phyloP scores from a whole-genome alignment of 2,797 vertebrate genomes.

The Alouatta caraya region DNA sequence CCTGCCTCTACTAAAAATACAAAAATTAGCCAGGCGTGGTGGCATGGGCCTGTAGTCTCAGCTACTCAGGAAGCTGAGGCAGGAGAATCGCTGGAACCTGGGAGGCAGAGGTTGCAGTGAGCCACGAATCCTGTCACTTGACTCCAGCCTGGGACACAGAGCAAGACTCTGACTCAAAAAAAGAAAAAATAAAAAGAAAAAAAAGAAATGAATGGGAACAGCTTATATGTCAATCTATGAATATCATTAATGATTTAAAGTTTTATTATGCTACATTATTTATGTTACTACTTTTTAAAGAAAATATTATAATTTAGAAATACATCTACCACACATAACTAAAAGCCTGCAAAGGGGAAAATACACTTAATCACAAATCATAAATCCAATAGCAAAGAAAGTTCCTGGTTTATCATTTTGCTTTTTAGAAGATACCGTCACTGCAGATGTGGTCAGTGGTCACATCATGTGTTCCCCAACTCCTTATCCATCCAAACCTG shows the following conservation, averaged over 20 bases:
- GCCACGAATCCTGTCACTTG: background rate
- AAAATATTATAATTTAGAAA: conserved; percentile 15
- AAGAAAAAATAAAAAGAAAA: no score
- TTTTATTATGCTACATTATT: background rate
- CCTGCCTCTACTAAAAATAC: background rate
- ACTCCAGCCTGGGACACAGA: background rate
- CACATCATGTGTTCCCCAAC: background rate
- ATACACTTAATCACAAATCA: background rate
- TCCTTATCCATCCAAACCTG: background rate
- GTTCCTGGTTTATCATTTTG: background rate
- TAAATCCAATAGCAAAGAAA: background rate
- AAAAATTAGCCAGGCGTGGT: background rate
- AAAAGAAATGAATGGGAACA: background rate
- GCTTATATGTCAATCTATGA: background rate
- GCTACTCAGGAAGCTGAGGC: background rate
- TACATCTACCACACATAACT: background rate
- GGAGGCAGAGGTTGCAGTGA: background rate
- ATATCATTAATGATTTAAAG: background rate
- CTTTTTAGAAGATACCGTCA: background rate
- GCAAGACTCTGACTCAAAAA: background rate
- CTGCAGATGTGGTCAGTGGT: background rate
- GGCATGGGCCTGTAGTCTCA: background rate
- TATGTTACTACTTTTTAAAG: background rate
- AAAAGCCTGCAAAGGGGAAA: background rate
- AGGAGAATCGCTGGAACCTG: background rate